Percentiles rank a stretch among this genome's conserved stretches.
Conservation (phyloP, 2,888 invertebrate genomes). For the Latrodectus elegans region DNA sequence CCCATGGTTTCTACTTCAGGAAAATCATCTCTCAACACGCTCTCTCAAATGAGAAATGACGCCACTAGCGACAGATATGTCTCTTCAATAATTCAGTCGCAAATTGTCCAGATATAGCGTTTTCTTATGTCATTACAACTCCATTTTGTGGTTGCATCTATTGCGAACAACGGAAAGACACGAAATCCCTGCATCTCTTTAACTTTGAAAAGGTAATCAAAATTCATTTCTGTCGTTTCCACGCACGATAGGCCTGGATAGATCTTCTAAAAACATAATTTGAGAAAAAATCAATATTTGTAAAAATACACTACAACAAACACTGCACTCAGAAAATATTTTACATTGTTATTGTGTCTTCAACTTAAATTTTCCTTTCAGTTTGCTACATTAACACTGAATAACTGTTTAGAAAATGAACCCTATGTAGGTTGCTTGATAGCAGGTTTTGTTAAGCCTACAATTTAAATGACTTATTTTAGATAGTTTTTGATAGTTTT, state of each 20-base stretch:
- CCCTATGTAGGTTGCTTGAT: conserved; percentile 7
- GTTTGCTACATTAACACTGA: not conserved
- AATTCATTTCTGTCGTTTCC: conserved; percentile 21
- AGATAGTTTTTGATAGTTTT: conserved; percentile 11
- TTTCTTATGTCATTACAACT: conserved; percentile 43
- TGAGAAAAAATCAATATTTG: conserved; percentile 13
- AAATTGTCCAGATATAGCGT: conserved; percentile 36
- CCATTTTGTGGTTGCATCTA: conserved; percentile 15
- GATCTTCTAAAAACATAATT: not conserved
- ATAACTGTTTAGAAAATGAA: conserved; percentile 1
- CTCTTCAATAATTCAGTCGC: conserved; percentile 46
- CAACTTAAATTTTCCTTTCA: conserved; percentile 1
- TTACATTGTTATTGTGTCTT: conserved; percentile 31
- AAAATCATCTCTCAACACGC: not conserved
- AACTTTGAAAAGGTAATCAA: not conserved
- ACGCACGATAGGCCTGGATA: conserved; percentile 14
- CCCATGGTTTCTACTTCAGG: not conserved
- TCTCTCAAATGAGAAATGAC: conserved; percentile 16
- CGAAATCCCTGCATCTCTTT: conserved; percentile 23
- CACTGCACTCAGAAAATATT: conserved; percentile 13
- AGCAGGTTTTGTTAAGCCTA: not conserved
- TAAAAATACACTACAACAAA: conserved; percentile 33
- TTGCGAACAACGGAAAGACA: conserved; percentile 13
- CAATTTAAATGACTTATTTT: not conserved
- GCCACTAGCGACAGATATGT: not conserved